phyloP scores from a whole-genome alignment of 2,113 vertebrate genomes.

The Actenoides lindsayi region DNA sequence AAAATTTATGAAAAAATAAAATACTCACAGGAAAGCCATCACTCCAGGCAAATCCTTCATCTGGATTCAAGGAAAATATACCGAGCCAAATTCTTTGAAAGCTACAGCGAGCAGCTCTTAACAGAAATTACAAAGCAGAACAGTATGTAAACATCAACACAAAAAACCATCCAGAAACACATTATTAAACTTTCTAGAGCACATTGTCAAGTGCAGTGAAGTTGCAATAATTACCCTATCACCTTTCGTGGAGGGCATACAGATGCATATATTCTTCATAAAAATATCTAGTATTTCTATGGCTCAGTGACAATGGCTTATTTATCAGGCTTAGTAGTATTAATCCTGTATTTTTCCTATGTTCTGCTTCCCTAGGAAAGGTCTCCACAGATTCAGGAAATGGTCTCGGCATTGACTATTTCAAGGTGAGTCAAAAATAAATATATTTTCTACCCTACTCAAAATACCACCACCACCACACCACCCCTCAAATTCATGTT shows the following conservation, averaged over 20 bases:
- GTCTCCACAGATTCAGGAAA: background rate
- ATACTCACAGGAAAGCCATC: conserved; percentile 86
- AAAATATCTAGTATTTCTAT: background rate
- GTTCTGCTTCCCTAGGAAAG: background rate
- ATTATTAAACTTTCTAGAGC: background rate
- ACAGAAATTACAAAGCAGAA: background rate
- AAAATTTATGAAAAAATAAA: background rate
- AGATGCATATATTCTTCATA: background rate
- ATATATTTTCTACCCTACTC: background rate
- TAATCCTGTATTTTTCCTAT: background rate
- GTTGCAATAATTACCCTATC: background rate
- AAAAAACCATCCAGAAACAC: background rate
- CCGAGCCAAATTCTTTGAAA: conserved; percentile 81
- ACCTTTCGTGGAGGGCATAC: background rate
- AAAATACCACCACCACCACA: background rate
- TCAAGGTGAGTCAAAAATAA: background rate
- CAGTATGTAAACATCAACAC: background rate
- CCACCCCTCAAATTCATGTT: background rate
- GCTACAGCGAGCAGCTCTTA: background rate
- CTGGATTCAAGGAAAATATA: conserved; percentile 75
- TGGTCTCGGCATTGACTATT: background rate
- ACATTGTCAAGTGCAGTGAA: background rate
- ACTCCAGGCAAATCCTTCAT: conserved; percentile 85
- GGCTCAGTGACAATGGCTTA: background rate
- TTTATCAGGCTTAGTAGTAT: background rate